Evolutionary conservation across 2,113 vertebrate species (phyloP).

Genomic region (Trematomus loennbergii): DNA sequence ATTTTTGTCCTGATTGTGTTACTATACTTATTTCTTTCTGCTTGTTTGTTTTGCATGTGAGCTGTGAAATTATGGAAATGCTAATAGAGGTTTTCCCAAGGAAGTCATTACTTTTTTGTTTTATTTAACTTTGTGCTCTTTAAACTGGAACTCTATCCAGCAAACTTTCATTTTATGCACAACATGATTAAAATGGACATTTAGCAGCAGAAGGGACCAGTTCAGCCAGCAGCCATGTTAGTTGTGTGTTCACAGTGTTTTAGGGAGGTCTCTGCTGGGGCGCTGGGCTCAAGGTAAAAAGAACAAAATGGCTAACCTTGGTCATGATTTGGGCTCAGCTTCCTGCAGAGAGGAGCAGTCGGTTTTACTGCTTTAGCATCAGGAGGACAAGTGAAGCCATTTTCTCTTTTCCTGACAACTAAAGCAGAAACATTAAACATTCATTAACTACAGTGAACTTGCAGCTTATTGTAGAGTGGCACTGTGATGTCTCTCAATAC

Average conservation of each 20-base stretch:
- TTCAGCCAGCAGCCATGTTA: constrained; percentile 23
- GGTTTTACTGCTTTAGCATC: constrained; percentile 34
- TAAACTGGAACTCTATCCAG: constrained; percentile 52
- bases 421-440: constrained; percentile 78
- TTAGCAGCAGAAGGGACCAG: constrained; percentile 34
- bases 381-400: constrained; percentile 84
- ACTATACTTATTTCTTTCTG: constrained; percentile 27
- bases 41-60: constrained; percentile 61
- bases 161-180: constrained; percentile 24
- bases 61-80: constrained; percentile 74
- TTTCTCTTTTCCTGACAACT: constrained; percentile 87
- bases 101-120: constrained; percentile 34
- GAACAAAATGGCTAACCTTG: constrained; percentile 64
- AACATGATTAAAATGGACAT: constrained; percentile 64
- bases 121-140: constrained; percentile 45
- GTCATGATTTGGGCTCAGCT: constrained; percentile 60
- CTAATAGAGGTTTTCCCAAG: constrained; percentile 39
- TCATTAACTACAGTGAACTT: constrained; percentile 62
- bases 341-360: constrained; percentile 20
- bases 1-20: constrained; percentile 56
- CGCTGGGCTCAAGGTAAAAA: constrained; percentile 52
- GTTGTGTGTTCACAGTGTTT: constrained; percentile 16
- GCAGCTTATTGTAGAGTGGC: constrained; percentile 66
- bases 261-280: constrained; percentile 41
- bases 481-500: constrained; percentile 51